Evolutionary conservation across 2,888 invertebrate species (phyloP).

Genomic region (Ochropleura leucogaster): DNA sequence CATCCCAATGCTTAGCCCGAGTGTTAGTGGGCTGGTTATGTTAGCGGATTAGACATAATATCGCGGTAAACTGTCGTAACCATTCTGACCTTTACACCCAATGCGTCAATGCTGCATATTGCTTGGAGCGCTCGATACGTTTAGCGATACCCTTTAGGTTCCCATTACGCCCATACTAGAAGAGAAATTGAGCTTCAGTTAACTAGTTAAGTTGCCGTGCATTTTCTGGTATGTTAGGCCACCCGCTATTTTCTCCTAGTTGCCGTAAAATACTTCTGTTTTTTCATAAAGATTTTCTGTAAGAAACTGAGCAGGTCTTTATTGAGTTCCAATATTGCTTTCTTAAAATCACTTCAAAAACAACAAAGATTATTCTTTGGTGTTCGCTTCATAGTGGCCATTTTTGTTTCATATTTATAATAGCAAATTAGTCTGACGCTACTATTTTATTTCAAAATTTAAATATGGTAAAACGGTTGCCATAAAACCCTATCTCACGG

Average conservation of each 20-base stretch:
- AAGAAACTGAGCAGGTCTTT: not conserved
- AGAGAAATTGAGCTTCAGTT: constrained; percentile 50
- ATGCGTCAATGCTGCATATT: constrained; percentile 47
- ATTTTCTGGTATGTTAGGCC: constrained; percentile 27
- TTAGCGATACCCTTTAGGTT: constrained; percentile 50
- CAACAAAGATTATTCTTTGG: not conserved
- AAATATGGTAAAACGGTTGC: constrained; percentile 31
- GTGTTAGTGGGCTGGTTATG: constrained; percentile 56
- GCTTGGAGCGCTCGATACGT: constrained; percentile 42
- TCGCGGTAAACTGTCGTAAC: constrained; percentile 56
- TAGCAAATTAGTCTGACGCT: not conserved
- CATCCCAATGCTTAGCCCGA: constrained; percentile 46
- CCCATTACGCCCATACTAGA: constrained; percentile 49
- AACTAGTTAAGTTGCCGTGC: constrained; percentile 39
- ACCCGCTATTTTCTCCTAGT: constrained; percentile 5
- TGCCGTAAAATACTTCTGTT: not conserved
- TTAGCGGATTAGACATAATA: constrained; percentile 58
- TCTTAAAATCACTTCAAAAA: not conserved
- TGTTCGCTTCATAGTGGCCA: not conserved
- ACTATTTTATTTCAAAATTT: constrained; percentile 26
- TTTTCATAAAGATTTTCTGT: not conserved
- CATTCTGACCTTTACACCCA: constrained; percentile 54
- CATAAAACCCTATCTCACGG: constrained; percentile 39
- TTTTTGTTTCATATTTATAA: not conserved
- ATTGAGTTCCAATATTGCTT: not conserved